Evolutionary conservation across 2,797 vertebrate species (phyloP).

Genomic region (Coccyzus lansbergi): DNA sequence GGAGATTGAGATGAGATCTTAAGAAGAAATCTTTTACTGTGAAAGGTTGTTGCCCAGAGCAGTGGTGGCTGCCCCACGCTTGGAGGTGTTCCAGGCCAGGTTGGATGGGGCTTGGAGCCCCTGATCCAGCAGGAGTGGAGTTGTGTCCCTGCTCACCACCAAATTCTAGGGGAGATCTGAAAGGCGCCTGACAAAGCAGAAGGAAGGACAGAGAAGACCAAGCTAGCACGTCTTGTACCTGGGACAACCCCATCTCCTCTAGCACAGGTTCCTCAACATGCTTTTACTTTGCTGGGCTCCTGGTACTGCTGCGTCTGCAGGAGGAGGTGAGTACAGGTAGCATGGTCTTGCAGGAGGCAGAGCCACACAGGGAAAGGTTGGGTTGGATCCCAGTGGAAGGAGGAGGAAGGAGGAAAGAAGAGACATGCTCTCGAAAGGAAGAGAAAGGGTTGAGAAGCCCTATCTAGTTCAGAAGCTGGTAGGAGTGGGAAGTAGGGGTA

Average conservation of each 20-base stretch:
- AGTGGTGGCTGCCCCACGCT: too few species aligned
- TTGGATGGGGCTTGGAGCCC: too few species aligned
- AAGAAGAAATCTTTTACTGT: too few species aligned
- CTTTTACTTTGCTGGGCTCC: not conserved
- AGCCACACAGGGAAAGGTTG: not conserved
- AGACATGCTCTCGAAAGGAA: not conserved
- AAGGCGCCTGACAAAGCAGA: not conserved
- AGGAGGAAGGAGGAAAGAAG: not conserved
- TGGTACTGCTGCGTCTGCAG: not conserved
- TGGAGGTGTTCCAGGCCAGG: too few species aligned
- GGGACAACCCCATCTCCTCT: not conserved
- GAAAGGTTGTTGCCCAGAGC: too few species aligned
- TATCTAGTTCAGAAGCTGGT: not conserved
- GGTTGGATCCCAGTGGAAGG: not conserved
- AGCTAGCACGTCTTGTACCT: not conserved
- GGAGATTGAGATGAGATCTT: too few species aligned
- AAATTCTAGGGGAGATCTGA: not conserved
- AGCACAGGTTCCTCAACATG: not conserved
- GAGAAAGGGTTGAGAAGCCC: not conserved
- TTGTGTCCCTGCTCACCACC: not conserved
- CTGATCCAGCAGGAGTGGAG: too few species aligned
- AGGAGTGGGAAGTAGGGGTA: not conserved
- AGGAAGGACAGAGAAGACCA: not conserved
- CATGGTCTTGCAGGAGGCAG: not conserved
- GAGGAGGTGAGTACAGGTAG: not conserved